Evolutionary conservation across 2,888 invertebrate species (phyloP), one percentile per base, ranked within the genome.

Genomic region (Holacanthella duospinosa): DNA sequence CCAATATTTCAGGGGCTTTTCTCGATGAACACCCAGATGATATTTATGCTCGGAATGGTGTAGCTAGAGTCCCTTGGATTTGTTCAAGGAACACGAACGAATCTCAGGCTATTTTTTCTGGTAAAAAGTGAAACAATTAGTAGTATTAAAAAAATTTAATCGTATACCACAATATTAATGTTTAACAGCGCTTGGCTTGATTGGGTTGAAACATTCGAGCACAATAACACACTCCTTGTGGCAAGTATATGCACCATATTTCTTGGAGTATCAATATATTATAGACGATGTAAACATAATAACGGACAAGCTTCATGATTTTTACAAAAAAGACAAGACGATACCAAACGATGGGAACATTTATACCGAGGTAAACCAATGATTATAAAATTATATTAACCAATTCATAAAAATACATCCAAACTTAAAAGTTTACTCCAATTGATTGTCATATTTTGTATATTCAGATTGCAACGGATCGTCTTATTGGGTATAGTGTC

Each of bases 1-100:
- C 29, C 19, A 21, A 36, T 2, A 43, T 36, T 12, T 61, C 64
- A 1, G 58, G 43, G 2, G 24, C 68, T 24, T 71, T 68, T 57
- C n/a, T 71, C 1, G 67, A 66, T 6, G 64, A 66, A 53, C 65
- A 64, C 55, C 68, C 71, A 25, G 71, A 68, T 21, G 68, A 68
- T 27, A 65, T 66, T 19, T 71, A 71, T 36, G 55, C 36, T 21
- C 62, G 63, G 56, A 64, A 64, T 2, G 56, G 28, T 16, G 71
- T 70, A 2, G 66, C 68, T 3, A 68, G 59, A 55, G 55, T 67
- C 19, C 70, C 70, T 0, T 70, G 61, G 64, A 64, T 68, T 9
- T 60, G 12, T 16, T 59, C 63, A 24, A 64, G 66, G 3, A 61
- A 63, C 21, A 61, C 65, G 0, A 67, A 70, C 21, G 68, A 71